Evolutionary conservation across 2,113 vertebrate genomes (phyloP), one percentile per base, ranked within the genome.

Genomic region (Osmerus mordax): DNA sequence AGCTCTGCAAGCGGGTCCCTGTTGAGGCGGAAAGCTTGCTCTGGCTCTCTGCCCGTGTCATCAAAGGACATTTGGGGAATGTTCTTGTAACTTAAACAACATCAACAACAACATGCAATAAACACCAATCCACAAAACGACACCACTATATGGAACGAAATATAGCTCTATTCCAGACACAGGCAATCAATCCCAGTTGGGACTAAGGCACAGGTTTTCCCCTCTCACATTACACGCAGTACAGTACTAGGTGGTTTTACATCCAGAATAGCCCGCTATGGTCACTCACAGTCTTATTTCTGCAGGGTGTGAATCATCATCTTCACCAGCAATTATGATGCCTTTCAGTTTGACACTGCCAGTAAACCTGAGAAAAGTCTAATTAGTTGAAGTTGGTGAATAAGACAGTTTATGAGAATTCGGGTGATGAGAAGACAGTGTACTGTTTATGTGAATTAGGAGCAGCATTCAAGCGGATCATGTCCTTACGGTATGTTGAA

Each of bases 61-160:
- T 96, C 97, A 73, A 99, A 99, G 3, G 96, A 97, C 97, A 99
- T 99, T 75, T 98, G 96, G 74, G 96, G 95, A 85, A 98, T 92
- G 86, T 99, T 99, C 89, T 94, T 98, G 87, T 92, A 99, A 77
- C 97, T 99, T 78, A 62, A 23, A 62, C 13, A 9, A 13, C 59
- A 61, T 15, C 60, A 29, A 29, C 13, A 62, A 6, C 12, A 15
- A 60, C 19, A 23, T 15, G 25, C 60, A 28, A 25, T 61, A 13
- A 47, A 47, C 41, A 47, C 5, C 41, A 61, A 23, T 62, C 25
- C 13, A 28, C 60, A 62, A 29, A 25, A 62, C 60, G 55, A 15
- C 12, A 61, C 11, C 7, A 36, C 32, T 36, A 2, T 47, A 2
- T 47, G 41, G 9, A 47, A 47, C 9, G 0, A 47, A 9, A 47